Evolutionary conservation across 2,888 invertebrate species (phyloP).

Genomic region (Pachycephus smyrnensis): DNA sequence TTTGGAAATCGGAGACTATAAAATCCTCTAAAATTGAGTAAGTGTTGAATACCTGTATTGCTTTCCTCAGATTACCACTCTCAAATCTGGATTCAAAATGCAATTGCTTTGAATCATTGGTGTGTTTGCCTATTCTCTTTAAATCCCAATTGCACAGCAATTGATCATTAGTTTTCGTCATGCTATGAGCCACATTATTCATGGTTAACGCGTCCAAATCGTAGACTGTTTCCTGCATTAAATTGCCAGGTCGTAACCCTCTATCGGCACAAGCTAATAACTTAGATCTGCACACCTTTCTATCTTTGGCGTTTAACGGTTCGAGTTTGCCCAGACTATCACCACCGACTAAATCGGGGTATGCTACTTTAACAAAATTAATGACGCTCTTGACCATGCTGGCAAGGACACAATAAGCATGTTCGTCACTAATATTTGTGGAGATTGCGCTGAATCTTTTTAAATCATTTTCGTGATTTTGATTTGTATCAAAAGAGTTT

Average conservation of each 20-base stretch:
- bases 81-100: constrained; percentile 89
- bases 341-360: constrained; percentile 79
- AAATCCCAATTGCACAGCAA: constrained; percentile 54
- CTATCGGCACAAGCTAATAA: constrained; percentile 77
- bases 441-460: constrained; percentile 33
- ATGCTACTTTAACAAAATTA: constrained; percentile 80
- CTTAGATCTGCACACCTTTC: constrained; percentile 71
- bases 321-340: constrained; percentile 71
- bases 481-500: constrained; percentile 1
- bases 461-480: constrained; percentile 17
- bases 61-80: constrained; percentile 86
- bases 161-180: constrained; percentile 22
- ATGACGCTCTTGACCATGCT: constrained; percentile 74
- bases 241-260: constrained; percentile 73
- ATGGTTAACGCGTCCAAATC: constrained; percentile 73
- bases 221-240: constrained; percentile 76
- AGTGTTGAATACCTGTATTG: constrained; percentile 74
- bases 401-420: constrained; percentile 71
- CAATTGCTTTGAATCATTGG: constrained; percentile 67
- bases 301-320: constrained; percentile 71
- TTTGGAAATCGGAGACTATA: no score
- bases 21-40: background rate
- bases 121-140: constrained; percentile 42
- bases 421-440: constrained; percentile 27
- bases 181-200: constrained; percentile 32